Base-by-base conservation (phyloP, 2,888 invertebrate genomes). In the Eucera pruinosa region DNA sequence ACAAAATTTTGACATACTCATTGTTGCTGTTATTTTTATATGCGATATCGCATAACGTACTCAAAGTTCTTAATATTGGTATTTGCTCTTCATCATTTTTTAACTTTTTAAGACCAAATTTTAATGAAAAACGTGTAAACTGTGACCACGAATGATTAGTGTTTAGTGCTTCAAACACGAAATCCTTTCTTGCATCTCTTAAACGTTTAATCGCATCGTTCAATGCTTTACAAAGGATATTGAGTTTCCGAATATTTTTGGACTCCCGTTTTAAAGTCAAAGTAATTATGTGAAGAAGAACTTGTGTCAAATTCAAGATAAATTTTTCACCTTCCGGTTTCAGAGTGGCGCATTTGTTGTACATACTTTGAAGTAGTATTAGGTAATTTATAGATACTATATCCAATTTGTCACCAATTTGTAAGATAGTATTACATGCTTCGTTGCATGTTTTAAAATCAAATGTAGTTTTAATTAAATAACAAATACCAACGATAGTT, bases 51-150 rank as follows among this genome's bases (percentile, higher is more conserved):
- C 95, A 93, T 18, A 95, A 89, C 60, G 91, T 93, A 0, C 94
- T 93, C 36, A 96, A 88, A 15, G 94, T 91, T 73, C 93, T 93
- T 18, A 96, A 88, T 39, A 95, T 93, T 18, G 94, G 93, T 1
- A 87, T 84, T 1, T 89, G 87, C 1, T 83, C 86, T 36, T 90
- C 88, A 47, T 86, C 91, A n/a, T 88, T 88, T 52, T 90, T 92
- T 0, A 83, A 74, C 5, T 92, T 91, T 89, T 94, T 94, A 62
- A 96, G 92, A 0, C 95, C 95, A 82, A 94, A 93, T 89, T 96
- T 96, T n/a, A 97, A 92, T 4, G 94, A 94, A 30, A 94, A 93
- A 89, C 91, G 83, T n/a, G 88, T 89, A 54, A 91, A 92, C 58
- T 91, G 90, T 6, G 87, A 79, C 92, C 92, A 92, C 0, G 87